These are phyloP conservation scores for Strongylocentrotus purpuratus DNA, from an alignment of 35 echinoderm and acorn worm genomes.

Conservation along the genomic window DNA sequence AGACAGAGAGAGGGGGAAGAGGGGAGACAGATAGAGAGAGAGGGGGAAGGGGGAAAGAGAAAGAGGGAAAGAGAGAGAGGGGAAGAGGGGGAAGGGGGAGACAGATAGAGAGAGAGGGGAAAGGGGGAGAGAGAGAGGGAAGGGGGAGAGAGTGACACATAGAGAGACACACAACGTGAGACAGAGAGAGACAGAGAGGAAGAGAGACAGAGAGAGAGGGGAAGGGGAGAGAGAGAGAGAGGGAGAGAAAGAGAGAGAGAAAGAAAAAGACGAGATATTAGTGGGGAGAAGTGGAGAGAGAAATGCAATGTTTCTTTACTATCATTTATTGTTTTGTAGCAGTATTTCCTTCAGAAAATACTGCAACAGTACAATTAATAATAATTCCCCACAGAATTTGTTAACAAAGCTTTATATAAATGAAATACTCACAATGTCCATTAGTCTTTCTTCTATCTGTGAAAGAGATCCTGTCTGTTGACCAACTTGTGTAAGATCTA, in stretches of 20 bases:
- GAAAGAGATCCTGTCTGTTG: slow-evolving; percentile 20
- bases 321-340: too few relatives aligned
- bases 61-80: background rate
- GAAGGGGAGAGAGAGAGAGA: too few relatives aligned
- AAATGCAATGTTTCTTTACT: too few relatives aligned
- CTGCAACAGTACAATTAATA: too few relatives aligned
- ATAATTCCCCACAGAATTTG: too few relatives aligned
- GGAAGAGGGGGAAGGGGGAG: background rate
- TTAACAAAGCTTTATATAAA: background rate
- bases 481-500: slow-evolving; percentile 71
- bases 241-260: too few relatives aligned
- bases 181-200: too few relatives aligned
- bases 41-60: background rate
- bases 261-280: too few relatives aligned
- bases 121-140: background rate
- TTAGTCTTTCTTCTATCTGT: slow-evolving; percentile 1
- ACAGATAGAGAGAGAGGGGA: background rate
- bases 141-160: background rate
- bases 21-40: background rate
- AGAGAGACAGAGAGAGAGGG: too few relatives aligned
- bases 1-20: background rate
- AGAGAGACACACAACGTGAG: too few relatives aligned
- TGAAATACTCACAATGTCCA: slow-evolving; percentile 44
- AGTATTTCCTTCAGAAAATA: background rate
- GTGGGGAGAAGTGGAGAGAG: too few relatives aligned